These are phyloP conservation scores for Cremastinae sp. DNA, from an alignment of 2,888 invertebrate genomes.

Conservation along the genomic window DNA sequence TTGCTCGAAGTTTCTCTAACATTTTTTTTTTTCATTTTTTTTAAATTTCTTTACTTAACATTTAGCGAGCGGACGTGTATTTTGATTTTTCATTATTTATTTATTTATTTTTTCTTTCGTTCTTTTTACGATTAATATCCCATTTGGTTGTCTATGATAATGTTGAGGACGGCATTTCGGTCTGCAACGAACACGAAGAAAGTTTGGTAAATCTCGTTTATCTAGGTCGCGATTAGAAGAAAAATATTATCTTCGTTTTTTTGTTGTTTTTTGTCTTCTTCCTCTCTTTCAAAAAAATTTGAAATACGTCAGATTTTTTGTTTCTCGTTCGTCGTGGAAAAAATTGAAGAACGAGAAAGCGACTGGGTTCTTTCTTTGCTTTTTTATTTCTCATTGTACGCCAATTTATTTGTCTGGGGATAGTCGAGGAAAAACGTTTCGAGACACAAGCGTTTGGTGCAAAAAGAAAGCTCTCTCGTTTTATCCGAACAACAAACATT, in stretches of 20 bases:
- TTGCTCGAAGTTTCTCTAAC: conserved; percentile 22
- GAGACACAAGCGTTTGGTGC: conserved; percentile 41
- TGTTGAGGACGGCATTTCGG: conserved; percentile 75
- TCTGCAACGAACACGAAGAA: conserved; percentile 72
- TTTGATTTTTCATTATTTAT: conserved; percentile 18
- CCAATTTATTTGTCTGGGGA: too few relatives aligned
- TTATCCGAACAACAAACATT: too few relatives aligned
- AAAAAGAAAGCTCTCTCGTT: conserved; percentile 54
- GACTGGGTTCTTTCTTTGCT: neutral
- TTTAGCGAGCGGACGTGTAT: conserved; percentile 43
- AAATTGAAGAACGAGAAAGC: too few relatives aligned
- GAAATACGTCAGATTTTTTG: neutral
- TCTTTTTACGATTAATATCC: conserved; percentile 70
- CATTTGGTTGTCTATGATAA: conserved; percentile 76
- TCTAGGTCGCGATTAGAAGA: conserved; percentile 13
- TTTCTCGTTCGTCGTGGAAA: neutral
- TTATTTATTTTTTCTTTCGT: conserved; percentile 33
- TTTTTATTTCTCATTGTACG: conserved; percentile 15
- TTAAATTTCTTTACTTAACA: conserved; percentile 21
- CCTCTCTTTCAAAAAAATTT: neutral
- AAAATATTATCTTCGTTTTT: neutral
- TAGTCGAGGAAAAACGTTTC: conserved; percentile 14
- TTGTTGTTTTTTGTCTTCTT: too few relatives aligned
- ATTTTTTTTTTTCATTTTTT: conserved; percentile 35
- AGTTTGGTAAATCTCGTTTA: conserved; percentile 57